Conservation (phyloP, 2,797 vertebrate genomes). For the Peromyscus attwateri region DNA sequence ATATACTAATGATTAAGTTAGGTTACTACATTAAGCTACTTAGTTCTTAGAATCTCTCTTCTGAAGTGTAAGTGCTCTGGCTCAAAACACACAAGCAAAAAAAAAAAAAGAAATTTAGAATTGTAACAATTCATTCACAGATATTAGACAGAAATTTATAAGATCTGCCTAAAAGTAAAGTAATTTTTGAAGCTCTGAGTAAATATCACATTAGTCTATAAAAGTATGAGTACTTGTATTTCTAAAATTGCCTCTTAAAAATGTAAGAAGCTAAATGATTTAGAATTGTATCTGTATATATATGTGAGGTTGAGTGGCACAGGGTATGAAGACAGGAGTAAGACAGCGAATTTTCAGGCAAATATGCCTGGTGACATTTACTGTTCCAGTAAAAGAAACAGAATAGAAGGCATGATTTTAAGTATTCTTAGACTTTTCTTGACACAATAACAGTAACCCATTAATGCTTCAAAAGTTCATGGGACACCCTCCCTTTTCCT, state of each 20-base stretch:
- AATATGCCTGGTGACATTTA: slow-evolving; percentile 22
- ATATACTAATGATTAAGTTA: neutral
- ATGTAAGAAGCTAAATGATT: slow-evolving; percentile 32
- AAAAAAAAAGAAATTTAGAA: slow-evolving; percentile 49
- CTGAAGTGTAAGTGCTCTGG: neutral
- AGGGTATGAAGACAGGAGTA: neutral
- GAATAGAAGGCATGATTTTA: neutral
- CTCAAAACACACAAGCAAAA: neutral
- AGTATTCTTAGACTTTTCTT: neutral
- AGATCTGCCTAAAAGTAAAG: slow-evolving; percentile 48
- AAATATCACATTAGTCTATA: neutral
- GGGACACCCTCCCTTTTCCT: rapidly evolving
- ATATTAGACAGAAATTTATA: neutral
- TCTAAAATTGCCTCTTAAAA: slow-evolving; percentile 57
- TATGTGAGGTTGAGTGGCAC: neutral
- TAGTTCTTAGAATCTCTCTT: neutral
- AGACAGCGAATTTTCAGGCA: neutral
- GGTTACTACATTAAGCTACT: neutral
- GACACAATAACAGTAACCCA: slow-evolving; percentile 7
- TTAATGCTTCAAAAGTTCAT: neutral
- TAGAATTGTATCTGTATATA: neutral
- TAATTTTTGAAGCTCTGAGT: slow-evolving; percentile 40
- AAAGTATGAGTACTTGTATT: slow-evolving; percentile 15
- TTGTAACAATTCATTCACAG: neutral
- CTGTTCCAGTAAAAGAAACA: neutral